Evolutionary conservation across 1,140 invertebrate species (phyloP), one percentile per base, ranked within the genome.

Genomic region (Drosophila kanapiae): DNA sequence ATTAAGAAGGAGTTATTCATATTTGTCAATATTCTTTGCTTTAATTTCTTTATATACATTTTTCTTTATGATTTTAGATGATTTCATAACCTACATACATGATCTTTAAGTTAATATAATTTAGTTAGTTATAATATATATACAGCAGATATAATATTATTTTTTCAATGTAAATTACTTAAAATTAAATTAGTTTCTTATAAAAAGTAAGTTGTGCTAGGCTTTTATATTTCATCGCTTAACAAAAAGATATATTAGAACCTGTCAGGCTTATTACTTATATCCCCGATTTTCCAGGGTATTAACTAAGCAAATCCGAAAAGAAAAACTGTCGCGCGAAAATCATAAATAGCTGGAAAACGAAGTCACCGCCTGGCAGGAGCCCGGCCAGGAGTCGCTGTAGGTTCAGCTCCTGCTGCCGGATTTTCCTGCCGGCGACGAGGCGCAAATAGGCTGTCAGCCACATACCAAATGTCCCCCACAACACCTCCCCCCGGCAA

Each of bases 261-360:
- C 23, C 38, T 16, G 6, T 1, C 23, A 3, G 9, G 3, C 3
- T 2, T 0, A 45, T 13, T 9, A 4, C 53, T 23, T 37, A 76
- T 35, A 40, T 56, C 10, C 42, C 23, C 14, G 1, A 0, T 11
- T 23, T 37, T 16, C 10, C 8, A 80, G 72, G 77, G 76, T 72
- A 80, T 62, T 58, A 14, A 23, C 49, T 48, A 59, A 57, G 18
- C 51, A 40, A 47, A 76, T 14, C 8, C 33, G 16, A 38, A 37
- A 13, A 14, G 53, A 56, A 48, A 69, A 63, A 77, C 45, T 70
- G 56, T 63, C 59, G 47, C 64, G 71, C 61, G 47, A 68, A 85
- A 85, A 80, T 90, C 85, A 90, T 90, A 90, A 90, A 90, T 90
- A 90, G 85, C 85, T 81, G 70, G 68, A 79, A 79, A 85, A 75